Evolutionary conservation across 2,888 invertebrate species (phyloP), one percentile per base, ranked within the genome.

Genomic region (Lasioglossum leucozonium): DNA sequence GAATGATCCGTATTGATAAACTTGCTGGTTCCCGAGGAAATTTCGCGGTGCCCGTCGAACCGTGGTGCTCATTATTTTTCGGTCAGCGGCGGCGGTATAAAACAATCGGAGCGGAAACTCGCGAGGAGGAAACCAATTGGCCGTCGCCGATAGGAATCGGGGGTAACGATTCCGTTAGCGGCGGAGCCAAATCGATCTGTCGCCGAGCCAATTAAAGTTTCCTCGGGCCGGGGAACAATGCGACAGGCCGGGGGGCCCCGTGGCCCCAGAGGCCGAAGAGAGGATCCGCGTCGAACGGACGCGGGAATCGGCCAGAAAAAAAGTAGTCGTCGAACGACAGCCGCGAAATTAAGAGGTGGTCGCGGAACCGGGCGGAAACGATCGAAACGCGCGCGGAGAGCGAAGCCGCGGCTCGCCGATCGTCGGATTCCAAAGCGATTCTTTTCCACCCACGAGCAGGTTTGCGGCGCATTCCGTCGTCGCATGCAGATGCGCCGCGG

Each of bases 181-280:
- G 67, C 0, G 4, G 11, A 67, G 62, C 79, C 71, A 67, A 79
- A 81, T 83, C 87, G 87, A 84, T 81, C 81, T 81, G 87, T 84
- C 84, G 73, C 74, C 58, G 79, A 82, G 82, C 79, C 87, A 87
- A 88, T 88, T 87, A 88, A 88, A 87, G 82, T 87, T 87, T 82
- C 81, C 78, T 42, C 44, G 47, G 71, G 4, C 65, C 62, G 72
- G 22, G 55, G 76, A 65, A 86, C 86, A 86, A 86, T 85, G 86
- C 81, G 86, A 86, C 85, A 79, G 79, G 44, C 55, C n/a, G 62
- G 30, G 62, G 42, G 47, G 58, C n/a, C n/a, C n/a, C n/a, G n/a
- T n/a, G n/a, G n/a, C n/a, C n/a, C n/a, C n/a, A n/a, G n/a, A n/a
- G 34, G 67, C 69, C 62, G 62, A 55, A 58, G 79, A 58, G 79